Evolutionary conservation across 37 sponge, comb jelly and placozoan species (phyloP), one percentile per base, ranked within the genome.

Genomic region (Axinella damicornis): DNA sequence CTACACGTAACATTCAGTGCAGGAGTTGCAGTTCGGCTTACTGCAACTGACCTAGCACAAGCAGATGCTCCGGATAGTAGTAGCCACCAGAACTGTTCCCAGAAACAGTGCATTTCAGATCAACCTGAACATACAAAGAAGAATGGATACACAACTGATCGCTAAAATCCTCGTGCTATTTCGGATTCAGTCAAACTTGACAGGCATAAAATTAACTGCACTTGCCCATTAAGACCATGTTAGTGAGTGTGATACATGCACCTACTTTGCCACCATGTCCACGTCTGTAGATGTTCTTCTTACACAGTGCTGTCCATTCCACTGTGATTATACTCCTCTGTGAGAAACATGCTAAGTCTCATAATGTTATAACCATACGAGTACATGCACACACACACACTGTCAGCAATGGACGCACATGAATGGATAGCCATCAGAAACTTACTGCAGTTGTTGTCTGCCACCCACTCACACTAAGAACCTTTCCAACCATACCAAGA

Each of bases 221-320:
- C 46, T 46, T n/a, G n/a, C n/a, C n/a, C n/a, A n/a, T n/a, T n/a
- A n/a, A n/a, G n/a, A n/a, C n/a, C n/a, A n/a, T n/a, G n/a, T n/a
- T n/a, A n/a, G n/a, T n/a, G n/a, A n/a, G n/a, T n/a, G n/a, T n/a
- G n/a, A n/a, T n/a, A n/a, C n/a, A n/a, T n/a, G n/a, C n/a, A 46
- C 9, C 9, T 0, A 94, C 90, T 78, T 87, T 94, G 38, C 94
- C 94, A 54, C 73, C 87, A 81, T 94, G 94, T 64, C 94, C 94
- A 11, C 86, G 58, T 71, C 94, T 52, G 79, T 94, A 94, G 24
- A 94, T 79, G 73, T 94, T 94, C 36, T 53, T 80, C 38, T 36
- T 68, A 19, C 65, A 63, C 2, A 71, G 33, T n/a, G 66, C 74
- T 53, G 30, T 71, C 94, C 94, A 94, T 65, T 83, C 65, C 15